Base-by-base conservation (phyloP, 2,797 vertebrate species). In the Notamacropus eugenii region DNA sequence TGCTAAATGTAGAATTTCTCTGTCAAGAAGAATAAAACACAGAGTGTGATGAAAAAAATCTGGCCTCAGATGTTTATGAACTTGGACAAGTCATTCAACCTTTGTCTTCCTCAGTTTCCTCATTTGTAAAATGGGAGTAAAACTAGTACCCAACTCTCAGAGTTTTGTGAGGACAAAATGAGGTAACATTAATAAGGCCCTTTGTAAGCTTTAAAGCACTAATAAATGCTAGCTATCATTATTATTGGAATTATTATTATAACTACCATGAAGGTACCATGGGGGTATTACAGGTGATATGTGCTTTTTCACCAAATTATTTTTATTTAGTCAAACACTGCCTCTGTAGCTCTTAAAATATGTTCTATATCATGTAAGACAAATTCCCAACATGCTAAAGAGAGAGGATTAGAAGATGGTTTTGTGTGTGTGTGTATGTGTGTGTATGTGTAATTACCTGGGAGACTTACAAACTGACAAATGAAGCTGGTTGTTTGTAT, bases 261-360 rank as follows among this genome's bases (percentile, higher is more conserved):
- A 22, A 19, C 74, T 82, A 46, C 22, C 27, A 24, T 82, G 40
- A 2, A 40, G 11, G 6, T 40, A 82, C 54, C 97, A 9, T 54
- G 90, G 95, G 0, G 93, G 54, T 24, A 0, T 92, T 90, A 96
- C 92, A 95, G 94, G 87, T 6, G 0, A 95, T 82, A 90, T n/a
- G 27, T 59, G 54, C 92, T 90, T 62, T 40, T n/a, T 74, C 94
- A 92, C 95, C 95, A 97, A 94, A 57, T 12, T 92, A 93, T 90
- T 96, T 96, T 57, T 94, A 52, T 95, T 95, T 96, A 95, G 93
- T 97, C 96, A 98, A 97, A 97, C 97, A 94, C 95, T 94, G 97
- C 94, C 97, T 96, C 96, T 95, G 0, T 0, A 96, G 93, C 95
- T 96, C 97, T 97, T 95, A 28, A 97, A 96, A 93, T 92, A 95